phyloP scores from a whole-genome alignment of 1,140 invertebrate genomes.

The Hermetia illucens region DNA sequence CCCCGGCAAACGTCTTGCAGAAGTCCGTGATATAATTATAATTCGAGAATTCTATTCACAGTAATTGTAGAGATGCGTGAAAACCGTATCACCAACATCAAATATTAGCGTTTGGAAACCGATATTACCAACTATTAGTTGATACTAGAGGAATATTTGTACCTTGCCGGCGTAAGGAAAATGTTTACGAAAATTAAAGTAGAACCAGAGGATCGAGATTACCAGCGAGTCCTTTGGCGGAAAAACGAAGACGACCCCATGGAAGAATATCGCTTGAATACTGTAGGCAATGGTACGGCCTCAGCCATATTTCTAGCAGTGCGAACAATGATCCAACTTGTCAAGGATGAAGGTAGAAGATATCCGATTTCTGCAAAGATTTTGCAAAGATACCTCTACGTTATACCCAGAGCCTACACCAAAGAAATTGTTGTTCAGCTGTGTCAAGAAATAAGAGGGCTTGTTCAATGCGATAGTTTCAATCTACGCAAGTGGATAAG shows the following conservation, averaged over 20 bases:
- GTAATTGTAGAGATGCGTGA: too few relatives aligned
- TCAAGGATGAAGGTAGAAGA: conserved; percentile 14
- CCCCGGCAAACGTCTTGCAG: too few relatives aligned
- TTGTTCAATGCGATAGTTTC: conserved; percentile 19
- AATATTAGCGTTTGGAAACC: too few relatives aligned
- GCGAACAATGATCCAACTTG: conserved; percentile 17
- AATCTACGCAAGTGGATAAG: conserved; percentile 12
- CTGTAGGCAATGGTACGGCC: conserved; percentile 23
- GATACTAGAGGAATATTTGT: conserved; percentile 6
- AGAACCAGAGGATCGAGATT: not conserved
- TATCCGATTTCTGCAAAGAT: too few relatives aligned
- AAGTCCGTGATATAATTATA: too few relatives aligned
- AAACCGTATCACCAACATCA: too few relatives aligned
- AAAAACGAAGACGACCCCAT: too few relatives aligned
- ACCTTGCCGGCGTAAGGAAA: conserved; percentile 14
- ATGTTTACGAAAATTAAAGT: conserved; percentile 14
- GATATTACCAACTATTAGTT: too few relatives aligned
- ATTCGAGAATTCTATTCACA: too few relatives aligned
- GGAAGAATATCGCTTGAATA: too few relatives aligned
- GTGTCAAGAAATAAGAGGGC: conserved; percentile 34
- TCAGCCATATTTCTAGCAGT: too few relatives aligned
- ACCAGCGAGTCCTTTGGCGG: not conserved
- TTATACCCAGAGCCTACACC: conserved; percentile 13
- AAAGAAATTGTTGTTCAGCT: conserved; percentile 16
- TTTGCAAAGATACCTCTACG: conserved; percentile 11